Evolutionary conservation across 2,797 vertebrate species (phyloP), one percentile per base, ranked within the genome.

Genomic region (Taenioides sp.): DNA sequence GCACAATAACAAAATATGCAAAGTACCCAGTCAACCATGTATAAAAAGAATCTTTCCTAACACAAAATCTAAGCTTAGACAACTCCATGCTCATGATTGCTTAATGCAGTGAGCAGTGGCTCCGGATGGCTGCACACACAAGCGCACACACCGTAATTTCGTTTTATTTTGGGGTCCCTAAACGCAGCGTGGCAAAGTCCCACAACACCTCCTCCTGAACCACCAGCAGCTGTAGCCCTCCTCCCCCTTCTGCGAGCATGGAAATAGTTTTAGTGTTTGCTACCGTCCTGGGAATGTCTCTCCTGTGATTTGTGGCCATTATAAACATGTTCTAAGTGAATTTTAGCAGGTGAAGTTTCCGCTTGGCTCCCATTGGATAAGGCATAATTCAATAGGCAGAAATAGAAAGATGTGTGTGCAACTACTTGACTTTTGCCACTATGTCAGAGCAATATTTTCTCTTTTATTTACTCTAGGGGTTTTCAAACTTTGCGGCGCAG

Each of bases 271-370:
- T 52, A 5, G 49, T 76, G 75, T 77, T 20, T 55, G 59, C 72
- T 43, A 75, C 57, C 74, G 69, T 75, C 67, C 28, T 69, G 71
- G 67, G 77, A 69, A 40, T 18, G 61, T 54, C 69, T 80, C 76
- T 62, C 73, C 71, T 69, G 62, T 77, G 77, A 70, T 77, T 62
- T 80, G 60, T 57, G 67, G 67, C 71, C 75, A 75, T 80, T 84
- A 70, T 74, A 55, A 82, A 80, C 54, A 74, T 67, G 66, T 74
- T 77, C 27, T 75, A 70, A 76, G 69, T 70, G 68, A 80, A 80
- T 72, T 67, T 28, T 75, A 72, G 74, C 57, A 80, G 72, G 66
- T 71, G 65, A 75, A 68, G 70, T 52, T 60, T 22, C 58, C 58
- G 80, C 71, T 83, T 70, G 74, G 71, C 65, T 77, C 82, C 67